phyloP scores from a whole-genome alignment of 2,888 invertebrate species.

The Papilio protenor region DNA sequence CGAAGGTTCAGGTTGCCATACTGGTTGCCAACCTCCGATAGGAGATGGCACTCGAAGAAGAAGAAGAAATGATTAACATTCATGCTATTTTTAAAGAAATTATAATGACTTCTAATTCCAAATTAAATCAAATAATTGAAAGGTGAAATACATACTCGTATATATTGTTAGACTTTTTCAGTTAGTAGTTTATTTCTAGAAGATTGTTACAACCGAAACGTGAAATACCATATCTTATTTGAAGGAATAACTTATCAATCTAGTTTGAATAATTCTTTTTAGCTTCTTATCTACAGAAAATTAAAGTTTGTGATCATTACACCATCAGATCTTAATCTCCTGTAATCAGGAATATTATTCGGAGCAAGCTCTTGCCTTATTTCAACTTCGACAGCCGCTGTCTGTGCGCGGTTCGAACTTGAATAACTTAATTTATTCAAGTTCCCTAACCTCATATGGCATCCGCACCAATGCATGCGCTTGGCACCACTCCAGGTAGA shows the following conservation, averaged over 20 bases:
- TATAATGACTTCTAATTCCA: not conserved
- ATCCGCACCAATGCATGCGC: slow-evolving; percentile 24
- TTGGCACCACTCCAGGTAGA: slow-evolving; percentile 41
- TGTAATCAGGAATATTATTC: not conserved
- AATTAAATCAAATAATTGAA: not conserved
- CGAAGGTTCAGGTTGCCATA: no score
- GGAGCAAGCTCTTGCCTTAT: not conserved
- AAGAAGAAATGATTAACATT: not conserved
- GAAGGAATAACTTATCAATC: not conserved
- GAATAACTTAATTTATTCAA: slow-evolving; percentile 42
- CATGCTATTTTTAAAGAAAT: not conserved
- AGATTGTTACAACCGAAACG: no score
- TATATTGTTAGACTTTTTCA: no score
- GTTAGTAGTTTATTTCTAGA: no score
- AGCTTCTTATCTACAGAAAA: not conserved
- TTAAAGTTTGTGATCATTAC: not conserved
- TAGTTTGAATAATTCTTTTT: not conserved
- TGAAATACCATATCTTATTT: not conserved
- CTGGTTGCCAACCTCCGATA: no score
- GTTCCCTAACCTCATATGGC: slow-evolving; percentile 35
- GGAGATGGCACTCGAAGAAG: no score
- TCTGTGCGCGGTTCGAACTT: slow-evolving; percentile 33
- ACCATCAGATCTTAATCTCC: not conserved
- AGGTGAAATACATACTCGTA: no score
- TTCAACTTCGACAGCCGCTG: slow-evolving; percentile 17